Evolutionary conservation across 2,113 vertebrate species (phyloP).

Genomic region (Murina feae): DNA sequence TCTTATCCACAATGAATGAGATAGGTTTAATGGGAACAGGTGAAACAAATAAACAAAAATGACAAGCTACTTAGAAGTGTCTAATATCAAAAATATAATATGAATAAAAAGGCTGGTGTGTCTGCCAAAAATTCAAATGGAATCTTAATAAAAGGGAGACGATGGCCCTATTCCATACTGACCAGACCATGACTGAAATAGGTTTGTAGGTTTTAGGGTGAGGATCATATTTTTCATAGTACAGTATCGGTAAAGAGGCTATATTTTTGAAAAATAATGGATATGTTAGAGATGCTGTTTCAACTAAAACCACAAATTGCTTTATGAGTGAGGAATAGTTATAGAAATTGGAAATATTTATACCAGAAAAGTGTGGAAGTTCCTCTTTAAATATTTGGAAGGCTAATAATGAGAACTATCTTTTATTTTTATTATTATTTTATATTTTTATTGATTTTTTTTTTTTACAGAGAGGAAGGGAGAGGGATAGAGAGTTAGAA

Average conservation of each 20-base stretch:
- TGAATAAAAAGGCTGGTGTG: neutral
- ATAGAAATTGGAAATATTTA: neutral
- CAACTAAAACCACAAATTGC: neutral
- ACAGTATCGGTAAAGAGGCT: neutral
- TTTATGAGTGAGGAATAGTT: neutral
- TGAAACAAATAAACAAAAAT: neutral
- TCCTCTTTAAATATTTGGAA: neutral
- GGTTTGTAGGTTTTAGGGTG: too few relatives aligned
- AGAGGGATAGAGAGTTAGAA: too few relatives aligned
- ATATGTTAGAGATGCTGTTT: neutral
- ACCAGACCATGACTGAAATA: neutral
- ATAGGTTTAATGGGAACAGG: neutral
- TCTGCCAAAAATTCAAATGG: neutral
- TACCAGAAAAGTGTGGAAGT: neutral
- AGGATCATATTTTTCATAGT: neutral
- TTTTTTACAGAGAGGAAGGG: too few relatives aligned
- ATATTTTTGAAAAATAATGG: neutral
- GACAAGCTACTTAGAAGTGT: neutral
- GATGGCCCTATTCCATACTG: fast-evolving
- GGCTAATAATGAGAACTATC: neutral
- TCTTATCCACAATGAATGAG: neutral
- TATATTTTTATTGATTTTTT: too few relatives aligned
- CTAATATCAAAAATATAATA: neutral
- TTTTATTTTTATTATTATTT: too few relatives aligned
- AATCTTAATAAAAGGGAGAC: neutral